A percentile compares a stretch with the other conserved stretches of the same genome.
These are phyloP conservation scores for Myripristis jacobus DNA, from an alignment of 2,797 vertebrate genomes.

Conservation along the genomic window DNA sequence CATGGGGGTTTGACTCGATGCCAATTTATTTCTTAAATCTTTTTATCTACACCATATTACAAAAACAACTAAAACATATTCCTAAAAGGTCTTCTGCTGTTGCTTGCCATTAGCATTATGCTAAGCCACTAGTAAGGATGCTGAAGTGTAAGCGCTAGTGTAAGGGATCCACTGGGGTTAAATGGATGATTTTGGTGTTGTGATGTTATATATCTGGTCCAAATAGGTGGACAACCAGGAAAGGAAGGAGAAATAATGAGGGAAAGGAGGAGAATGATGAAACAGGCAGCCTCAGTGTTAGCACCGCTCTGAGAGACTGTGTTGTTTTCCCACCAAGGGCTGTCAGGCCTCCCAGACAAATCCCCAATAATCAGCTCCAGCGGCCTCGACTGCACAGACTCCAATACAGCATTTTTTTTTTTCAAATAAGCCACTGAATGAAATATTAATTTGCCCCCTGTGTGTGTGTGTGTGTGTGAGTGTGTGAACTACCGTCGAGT, in stretches of 20 bases:
- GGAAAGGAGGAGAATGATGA: constrained; percentile 20
- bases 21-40: constrained; percentile 3
- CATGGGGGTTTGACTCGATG: background rate
- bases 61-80: too few species aligned
- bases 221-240: constrained; percentile 4
- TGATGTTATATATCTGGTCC: constrained; percentile 19
- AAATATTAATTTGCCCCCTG: background rate
- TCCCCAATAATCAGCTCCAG: background rate
- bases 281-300: constrained; percentile 23
- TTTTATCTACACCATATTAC: too few species aligned
- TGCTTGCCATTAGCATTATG: too few species aligned
- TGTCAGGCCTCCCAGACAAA: background rate
- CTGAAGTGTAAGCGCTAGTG: too few species aligned
- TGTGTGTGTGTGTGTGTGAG: background rate
- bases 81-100: background rate
- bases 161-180: background rate
- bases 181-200: background rate
- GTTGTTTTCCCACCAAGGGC: constrained; percentile 16
- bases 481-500: too few species aligned
- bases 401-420: background rate
- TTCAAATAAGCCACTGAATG: background rate
- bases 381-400: background rate
- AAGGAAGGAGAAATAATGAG: background rate
- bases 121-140: too few species aligned
- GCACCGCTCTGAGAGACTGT: constrained; percentile 29